Evolutionary conservation across 2,797 vertebrate species (phyloP), one percentile per base, ranked within the genome.

Genomic region (Bradypodion pumilum): DNA sequence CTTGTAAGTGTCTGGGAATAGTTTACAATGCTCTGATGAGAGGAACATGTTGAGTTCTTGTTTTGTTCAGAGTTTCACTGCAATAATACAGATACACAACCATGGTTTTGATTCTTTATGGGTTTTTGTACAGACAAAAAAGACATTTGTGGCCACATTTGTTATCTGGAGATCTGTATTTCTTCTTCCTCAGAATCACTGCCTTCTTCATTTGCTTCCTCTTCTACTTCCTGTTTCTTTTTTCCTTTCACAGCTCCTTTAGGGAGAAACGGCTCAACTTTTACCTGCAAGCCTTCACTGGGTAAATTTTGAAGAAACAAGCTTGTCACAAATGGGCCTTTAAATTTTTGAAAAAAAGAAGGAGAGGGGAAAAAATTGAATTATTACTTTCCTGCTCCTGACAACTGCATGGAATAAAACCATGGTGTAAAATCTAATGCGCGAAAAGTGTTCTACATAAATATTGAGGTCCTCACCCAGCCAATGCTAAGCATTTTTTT

Each of bases 251-350:
- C 70, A 5, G 0, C 70, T 49, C 76, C 60, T 74, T 92, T 21
- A 15, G 95, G 97, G 0, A 98, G 84, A 76, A 98, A 86, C 0
- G 94, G 90, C n/a, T 97, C 88, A 0, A 94, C 94, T 29, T 95
- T 94, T 84, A 99, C 91, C 27, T 93, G 94, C 85, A 99, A 86
- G 1, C 95, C 96, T 89, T 99, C 98, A n/a, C 98, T 99, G 75
- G 97, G 98, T 1, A 94, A 94, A 92, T 96, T 98, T 76, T 91
- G 85, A 52, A 98, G 81, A 74, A 98, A 95, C 72, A 96, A 90
- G 29, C 91, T 95, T 77, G 94, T 90, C 12, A 99, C 96, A 84
- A 99, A 96, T 0, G 96, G 96, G 49, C 97, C 98, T 99, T 59
- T 76, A 68, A 85, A 87, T 46, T 35, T n/a, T n/a, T n/a, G n/a